These are phyloP conservation scores for Zele albiditarsus DNA, from an alignment of 2,888 invertebrate species.

Conservation along the genomic window DNA sequence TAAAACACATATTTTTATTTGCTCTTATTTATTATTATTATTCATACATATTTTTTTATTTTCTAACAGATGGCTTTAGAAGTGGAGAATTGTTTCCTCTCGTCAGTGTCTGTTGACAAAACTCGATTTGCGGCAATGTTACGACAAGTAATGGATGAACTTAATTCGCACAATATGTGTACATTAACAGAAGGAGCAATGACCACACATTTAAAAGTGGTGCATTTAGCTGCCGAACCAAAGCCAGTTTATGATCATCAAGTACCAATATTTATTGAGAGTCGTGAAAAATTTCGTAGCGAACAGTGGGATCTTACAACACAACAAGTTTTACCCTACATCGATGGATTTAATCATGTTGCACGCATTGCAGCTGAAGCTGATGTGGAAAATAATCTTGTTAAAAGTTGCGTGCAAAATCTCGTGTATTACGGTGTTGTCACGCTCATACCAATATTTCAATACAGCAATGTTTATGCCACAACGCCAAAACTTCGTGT, in stretches of 20 bases:
- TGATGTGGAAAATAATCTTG: conserved; percentile 93
- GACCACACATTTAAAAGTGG: conserved; percentile 91
- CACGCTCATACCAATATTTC: conserved; percentile 84
- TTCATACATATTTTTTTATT: conserved; percentile 31
- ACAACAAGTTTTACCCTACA: conserved; percentile 90
- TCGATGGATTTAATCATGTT: conserved; percentile 94
- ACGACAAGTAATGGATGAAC: conserved; percentile 84
- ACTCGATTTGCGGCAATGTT: conserved; percentile 83
- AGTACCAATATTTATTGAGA: conserved; percentile 88
- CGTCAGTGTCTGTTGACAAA: conserved; percentile 82
- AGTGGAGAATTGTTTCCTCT: conserved; percentile 89
- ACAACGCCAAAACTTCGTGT: conserved; percentile 83
- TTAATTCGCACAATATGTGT: conserved; percentile 87
- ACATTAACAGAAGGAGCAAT: conserved; percentile 89
- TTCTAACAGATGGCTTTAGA: conserved; percentile 83
- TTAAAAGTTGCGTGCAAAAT: conserved; percentile 95
- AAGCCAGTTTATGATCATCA: conserved; percentile 88
- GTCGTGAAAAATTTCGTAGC: conserved; percentile 78
- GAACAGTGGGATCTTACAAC: conserved; percentile 96
- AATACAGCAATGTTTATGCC: conserved; percentile 91
- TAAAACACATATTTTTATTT: conserved; percentile 29
- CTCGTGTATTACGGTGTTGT: conserved; percentile 87
- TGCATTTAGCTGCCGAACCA: conserved; percentile 87
- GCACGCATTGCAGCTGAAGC: conserved; percentile 91
- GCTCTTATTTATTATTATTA: conserved; percentile 23